Base-by-base conservation (phyloP, 2,113 vertebrate species). In the Boleophthalmus pectinirostris region DNA sequence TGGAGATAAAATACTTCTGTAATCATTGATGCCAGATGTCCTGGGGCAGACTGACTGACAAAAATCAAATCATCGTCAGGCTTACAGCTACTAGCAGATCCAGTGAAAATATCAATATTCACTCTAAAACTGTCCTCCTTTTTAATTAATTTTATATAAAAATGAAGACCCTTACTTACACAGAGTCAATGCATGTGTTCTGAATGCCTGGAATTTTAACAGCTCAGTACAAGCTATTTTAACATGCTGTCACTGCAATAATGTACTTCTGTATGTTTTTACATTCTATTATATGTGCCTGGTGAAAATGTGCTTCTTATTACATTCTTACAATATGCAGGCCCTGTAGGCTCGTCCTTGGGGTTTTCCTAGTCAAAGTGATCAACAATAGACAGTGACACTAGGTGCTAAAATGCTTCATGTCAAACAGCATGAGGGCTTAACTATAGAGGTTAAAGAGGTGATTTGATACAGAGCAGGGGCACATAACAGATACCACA, bases 401-500 rank as follows among this genome's bases (percentile, higher is more conserved):
- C 80, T 66, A 74, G 70, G 70, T 77, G 81, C 47, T 80, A 45
- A 80, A 75, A 53, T 6, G 33, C 2, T 18, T 82, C 47, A 38
- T 70, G 72, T 77, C 77, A 76, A 68, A 77, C 51, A 69, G 65
- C 78, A 72, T 57, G 47, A 81, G 75, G 73, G n/a, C 24, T 69
- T 35, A 67, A 65, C 57, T 74, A 47, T 43, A 64, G 63, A 73
- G 77, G 66, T 29, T 43, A 81, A 69, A 45, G 58, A 80, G 35
- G 54, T 69, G 80, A 76, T 81, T 82, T 75, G 3, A 85, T 80
- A 82, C 78, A 35, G 23, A 13, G 68, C 72, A 66, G 43, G 46
- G 80, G 71, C 68, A 64, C 61, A 63, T 83, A 90, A 89, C 74
- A 70, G 81, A 79, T 47, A 83, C 70, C 90, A 90, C 74, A 85